Evolutionary conservation across 2,113 vertebrate species (phyloP), one percentile per base, ranked within the genome.

Genomic region (Lampris megalopsis): DNA sequence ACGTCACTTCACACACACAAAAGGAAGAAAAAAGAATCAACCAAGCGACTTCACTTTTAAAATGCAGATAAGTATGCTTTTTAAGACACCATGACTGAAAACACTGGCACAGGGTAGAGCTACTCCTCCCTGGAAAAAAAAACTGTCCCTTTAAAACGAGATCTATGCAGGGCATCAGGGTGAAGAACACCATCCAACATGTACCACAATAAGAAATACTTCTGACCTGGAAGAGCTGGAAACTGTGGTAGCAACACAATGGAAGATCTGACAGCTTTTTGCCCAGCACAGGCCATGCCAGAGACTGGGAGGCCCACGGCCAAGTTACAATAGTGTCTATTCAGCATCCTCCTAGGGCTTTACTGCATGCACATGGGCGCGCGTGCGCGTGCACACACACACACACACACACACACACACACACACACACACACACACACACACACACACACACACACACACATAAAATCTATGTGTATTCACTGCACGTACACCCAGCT

Each of bases 301-400:
- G 36, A 9, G 42, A 79, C 36, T 63, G 50, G 68, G 57, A 69
- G 47, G 68, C 73, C 77, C 10, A 35, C 43, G 70, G 74, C 61
- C 36, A 5, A 41, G n/a, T 38, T 77, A 73, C 71, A 84, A 64
- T 58, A 41, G 8, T 67, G 72, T 76, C 66, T 68, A 82, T 74
- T 88, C 68, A 84, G 76, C 83, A 81, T 68, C 78, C 59, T 56
- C 76, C 40, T 37, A 68, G 38, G 37, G 40, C 37, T 61, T 58
- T 24, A 68, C 36, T 59, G 47, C 9, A 61, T 57, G 48, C 63
- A 53, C 52, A 64, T 24, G 8, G 36, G 10, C 11, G 1, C 10
- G 24, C 43, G 67, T 47, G 77, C 48, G 8, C 62, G 38, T 62
- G 58, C 56, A 13, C 35, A 57, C 52, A 72, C 59, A 41, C 48